phyloP scores from a whole-genome alignment of 2,113 vertebrate species.

The Muntiacus reevesi region DNA sequence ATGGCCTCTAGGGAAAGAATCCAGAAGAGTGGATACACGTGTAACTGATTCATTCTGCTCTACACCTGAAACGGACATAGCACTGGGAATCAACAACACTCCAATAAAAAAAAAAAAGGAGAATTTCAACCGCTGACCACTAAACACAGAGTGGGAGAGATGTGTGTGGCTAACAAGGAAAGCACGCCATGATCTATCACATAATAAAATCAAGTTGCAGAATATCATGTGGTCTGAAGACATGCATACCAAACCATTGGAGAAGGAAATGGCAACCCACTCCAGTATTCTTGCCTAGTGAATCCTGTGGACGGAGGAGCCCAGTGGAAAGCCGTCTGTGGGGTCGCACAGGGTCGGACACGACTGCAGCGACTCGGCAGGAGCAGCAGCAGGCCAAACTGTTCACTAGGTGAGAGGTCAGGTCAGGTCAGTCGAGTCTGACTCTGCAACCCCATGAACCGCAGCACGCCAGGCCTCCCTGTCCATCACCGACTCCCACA shows the following conservation, averaged over 20 bases:
- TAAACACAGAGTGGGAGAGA: neutral
- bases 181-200: neutral
- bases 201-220: neutral
- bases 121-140: neutral
- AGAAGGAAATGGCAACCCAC: neutral
- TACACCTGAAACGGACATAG: neutral
- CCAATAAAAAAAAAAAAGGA: neutral
- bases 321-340: neutral
- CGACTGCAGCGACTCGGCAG: neutral
- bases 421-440: neutral
- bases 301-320: no score
- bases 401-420: neutral
- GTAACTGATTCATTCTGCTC: neutral
- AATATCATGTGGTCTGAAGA: neutral
- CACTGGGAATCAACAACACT: neutral
- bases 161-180: neutral
- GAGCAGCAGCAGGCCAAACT: neutral
- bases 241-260: neutral
- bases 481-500: neutral
- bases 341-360: rapidly evolving
- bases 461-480: neutral
- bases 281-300: no score
- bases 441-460: neutral
- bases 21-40: neutral
- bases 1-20: neutral